Base-by-base conservation (phyloP, 2,888 invertebrate genomes). In the Gerris lacustris region DNA sequence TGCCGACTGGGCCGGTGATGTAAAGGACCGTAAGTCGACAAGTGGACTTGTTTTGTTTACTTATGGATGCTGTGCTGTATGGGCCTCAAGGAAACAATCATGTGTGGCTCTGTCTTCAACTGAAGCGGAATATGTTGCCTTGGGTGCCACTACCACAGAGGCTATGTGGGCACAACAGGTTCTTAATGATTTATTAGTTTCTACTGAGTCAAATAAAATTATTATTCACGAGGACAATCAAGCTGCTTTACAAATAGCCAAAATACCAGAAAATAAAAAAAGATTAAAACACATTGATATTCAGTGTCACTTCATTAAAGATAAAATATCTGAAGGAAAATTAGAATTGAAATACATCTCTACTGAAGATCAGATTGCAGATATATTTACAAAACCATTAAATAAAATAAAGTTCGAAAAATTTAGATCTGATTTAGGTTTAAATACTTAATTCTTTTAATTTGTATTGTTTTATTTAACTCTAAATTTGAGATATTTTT, bases 221-320 rank as follows among this genome's bases (percentile, higher is more conserved):
- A 11, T 63, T 1, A 63, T 68, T 9, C 68, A 70, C 63, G 72
- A 73, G 63, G 74, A 73, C 66, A 74, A 74, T 71, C 69, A 70
- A 43, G 15, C 63, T 11, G 45, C 55, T 6, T 73, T 74, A 15
- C 66, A 69, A 55, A 18, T 67, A 63, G 55, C 67, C 47, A n/a
- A 62, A 17, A 68, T 63, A 67, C 17, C 64, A 63, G 64, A 45
- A 44, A 45, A 68, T 6, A 71, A 71, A 55, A 70, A 67, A 55
- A 18, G 67, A 15, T 55, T 63, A 6, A 73, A 73, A 69, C 71
- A 69, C 17, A 31, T n/a, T n/a, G 70, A 72, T 71, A 67, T 72
- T n/a, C 63, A 68, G 45, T 71, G 71, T 47, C 70, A 72, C 47
- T 71, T 73, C 43, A 31, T 71, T 6, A 71, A 63, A 68, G 70